Percentiles rank a stretch among this genome's conserved stretches.
Conservation (phyloP, 2,888 invertebrate genomes). For the Spatulosminthurus flaviceps region DNA sequence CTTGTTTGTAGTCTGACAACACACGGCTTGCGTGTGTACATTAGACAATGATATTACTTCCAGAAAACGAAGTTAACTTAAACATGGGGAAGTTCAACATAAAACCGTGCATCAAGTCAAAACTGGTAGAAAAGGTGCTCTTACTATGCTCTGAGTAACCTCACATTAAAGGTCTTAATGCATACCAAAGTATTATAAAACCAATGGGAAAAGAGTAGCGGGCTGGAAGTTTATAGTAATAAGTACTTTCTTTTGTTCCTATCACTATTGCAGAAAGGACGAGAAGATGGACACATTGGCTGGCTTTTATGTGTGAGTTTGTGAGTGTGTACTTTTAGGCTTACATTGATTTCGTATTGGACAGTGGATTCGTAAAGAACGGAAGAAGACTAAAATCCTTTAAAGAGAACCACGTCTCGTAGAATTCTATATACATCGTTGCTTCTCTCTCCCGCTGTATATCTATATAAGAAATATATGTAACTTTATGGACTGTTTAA, state of each 20-base stretch:
- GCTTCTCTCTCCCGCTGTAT: too few relatives aligned
- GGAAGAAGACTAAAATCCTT: slow-evolving; percentile 30
- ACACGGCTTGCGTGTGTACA: slow-evolving; percentile 10
- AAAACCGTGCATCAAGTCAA: slow-evolving; percentile 33
- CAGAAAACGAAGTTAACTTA: slow-evolving; percentile 24
- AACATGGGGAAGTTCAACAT: slow-evolving; percentile 32
- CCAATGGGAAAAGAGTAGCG: too few relatives aligned
- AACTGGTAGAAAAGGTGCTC: neutral
- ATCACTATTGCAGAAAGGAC: neutral
- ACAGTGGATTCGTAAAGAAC: slow-evolving; percentile 23
- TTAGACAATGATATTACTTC: slow-evolving; percentile 28
- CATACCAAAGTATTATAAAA: too few relatives aligned
- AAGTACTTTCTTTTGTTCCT: neutral
- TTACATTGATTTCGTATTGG: slow-evolving; percentile 44
- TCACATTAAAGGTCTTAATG: too few relatives aligned
- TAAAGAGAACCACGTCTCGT: slow-evolving; percentile 33
- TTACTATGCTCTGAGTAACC: neutral
- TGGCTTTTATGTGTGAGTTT: neutral
- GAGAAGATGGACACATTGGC: neutral
- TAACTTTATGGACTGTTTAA: neutral
- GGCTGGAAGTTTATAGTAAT: neutral
- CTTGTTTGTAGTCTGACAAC: slow-evolving; percentile 10
- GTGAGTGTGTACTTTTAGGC: slow-evolving; percentile 28
- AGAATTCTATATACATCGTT: slow-evolving; percentile 33
- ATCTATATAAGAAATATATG: too few relatives aligned